Percentiles rank a stretch among this genome's conserved stretches.
Conservation (phyloP, 2,888 invertebrate genomes). For the Corbicula japonica region DNA sequence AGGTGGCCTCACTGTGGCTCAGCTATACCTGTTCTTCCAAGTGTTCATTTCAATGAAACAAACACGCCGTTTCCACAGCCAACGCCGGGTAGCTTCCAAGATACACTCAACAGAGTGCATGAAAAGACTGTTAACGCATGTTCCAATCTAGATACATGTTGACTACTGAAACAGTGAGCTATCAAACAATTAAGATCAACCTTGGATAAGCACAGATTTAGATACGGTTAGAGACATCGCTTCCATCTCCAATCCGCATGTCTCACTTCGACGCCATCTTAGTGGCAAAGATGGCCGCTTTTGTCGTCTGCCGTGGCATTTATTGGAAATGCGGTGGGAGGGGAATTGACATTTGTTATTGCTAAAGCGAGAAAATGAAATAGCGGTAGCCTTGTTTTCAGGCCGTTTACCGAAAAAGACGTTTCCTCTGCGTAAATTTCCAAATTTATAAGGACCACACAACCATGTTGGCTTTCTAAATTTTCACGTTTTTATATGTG, state of each 20-base stretch:
- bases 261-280: slow-evolving; percentile 47
- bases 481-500: too few species aligned
- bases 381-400: slow-evolving; percentile 24
- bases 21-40: not conserved
- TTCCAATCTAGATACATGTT: slow-evolving; percentile 18
- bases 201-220: slow-evolving; percentile 34
- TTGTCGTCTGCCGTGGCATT: slow-evolving; percentile 53
- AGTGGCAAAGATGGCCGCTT: slow-evolving; percentile 40
- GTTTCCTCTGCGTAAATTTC: not conserved
- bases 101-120: slow-evolving; percentile 18
- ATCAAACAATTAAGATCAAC: slow-evolving; percentile 28
- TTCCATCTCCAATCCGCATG: slow-evolving; percentile 12
- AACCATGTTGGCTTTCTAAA: slow-evolving; percentile 22
- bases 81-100: slow-evolving; percentile 19
- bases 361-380: slow-evolving; percentile 55
- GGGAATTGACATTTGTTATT: slow-evolving; percentile 46
- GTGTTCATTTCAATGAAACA: not conserved
- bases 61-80: slow-evolving; percentile 2
- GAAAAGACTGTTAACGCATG: slow-evolving; percentile 18
- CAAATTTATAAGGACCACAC: slow-evolving; percentile 27
- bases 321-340: slow-evolving; percentile 41
- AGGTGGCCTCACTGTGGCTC: slow-evolving; percentile 14
- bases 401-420: slow-evolving; percentile 27
- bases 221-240: slow-evolving; percentile 21
- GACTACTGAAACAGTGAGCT: not conserved